These are phyloP conservation scores for Anadara kagoshimensis DNA, from an alignment of 1,140 invertebrate genomes.

Conservation along the genomic window DNA sequence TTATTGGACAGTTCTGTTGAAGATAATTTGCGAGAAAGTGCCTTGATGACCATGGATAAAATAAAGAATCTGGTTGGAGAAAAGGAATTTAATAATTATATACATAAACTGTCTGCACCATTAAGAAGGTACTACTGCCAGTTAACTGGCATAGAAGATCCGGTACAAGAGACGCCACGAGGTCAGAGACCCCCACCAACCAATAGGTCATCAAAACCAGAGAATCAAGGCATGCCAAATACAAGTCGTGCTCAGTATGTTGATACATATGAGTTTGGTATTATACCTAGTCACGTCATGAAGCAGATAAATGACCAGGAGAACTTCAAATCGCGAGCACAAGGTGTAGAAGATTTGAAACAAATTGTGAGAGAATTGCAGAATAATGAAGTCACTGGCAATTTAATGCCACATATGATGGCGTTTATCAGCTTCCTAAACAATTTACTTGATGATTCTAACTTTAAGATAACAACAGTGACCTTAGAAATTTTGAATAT, in stretches of 20 bases:
- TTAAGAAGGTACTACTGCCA: conserved; percentile 65
- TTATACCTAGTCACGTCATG: conserved; percentile 72
- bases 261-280: conserved; percentile 68
- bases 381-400: conserved; percentile 54
- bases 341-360: conserved; percentile 71
- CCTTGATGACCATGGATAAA: conserved; percentile 67
- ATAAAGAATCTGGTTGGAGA: conserved; percentile 67
- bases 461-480: conserved; percentile 78
- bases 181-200: conserved; percentile 40
- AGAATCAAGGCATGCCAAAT: conserved; percentile 33
- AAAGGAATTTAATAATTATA: conserved; percentile 63
- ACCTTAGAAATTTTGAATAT: conserved; percentile 77
- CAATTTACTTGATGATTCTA: conserved; percentile 77
- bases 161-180: conserved; percentile 25
- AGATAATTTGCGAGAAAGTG: conserved; percentile 65
- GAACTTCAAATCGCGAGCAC: conserved; percentile 67
- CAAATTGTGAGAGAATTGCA: conserved; percentile 59
- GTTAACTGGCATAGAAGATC: conserved; percentile 51
- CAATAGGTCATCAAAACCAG: conserved; percentile 40
- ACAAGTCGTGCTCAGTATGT: conserved; percentile 52
- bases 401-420: conserved; percentile 78
- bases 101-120: conserved; percentile 64
- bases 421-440: conserved; percentile 80
- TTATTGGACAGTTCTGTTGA: conserved; percentile 62
- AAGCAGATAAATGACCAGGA: conserved; percentile 70